Conservation (phyloP, 1,140 invertebrate species). For the Drosophila busckii region DNA sequence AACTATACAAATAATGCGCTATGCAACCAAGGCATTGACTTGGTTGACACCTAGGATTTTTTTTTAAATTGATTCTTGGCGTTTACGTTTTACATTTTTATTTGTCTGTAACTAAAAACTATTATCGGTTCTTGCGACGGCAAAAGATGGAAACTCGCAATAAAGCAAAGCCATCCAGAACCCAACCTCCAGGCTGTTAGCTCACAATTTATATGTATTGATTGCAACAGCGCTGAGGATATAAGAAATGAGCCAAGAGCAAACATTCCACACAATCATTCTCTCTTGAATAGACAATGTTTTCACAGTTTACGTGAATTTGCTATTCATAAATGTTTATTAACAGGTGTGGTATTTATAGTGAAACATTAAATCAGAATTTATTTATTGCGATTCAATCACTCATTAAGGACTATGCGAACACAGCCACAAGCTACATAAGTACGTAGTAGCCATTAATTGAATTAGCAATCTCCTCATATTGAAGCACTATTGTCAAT, state of each 20-base stretch:
- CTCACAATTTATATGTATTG: constrained; percentile 47
- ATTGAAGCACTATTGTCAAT: not conserved
- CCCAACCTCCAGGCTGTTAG: constrained; percentile 4
- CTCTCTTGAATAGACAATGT: constrained; percentile 18
- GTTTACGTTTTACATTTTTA: constrained; percentile 3
- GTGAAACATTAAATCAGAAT: too few relatives aligned
- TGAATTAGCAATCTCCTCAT: constrained; percentile 21
- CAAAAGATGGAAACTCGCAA: constrained; percentile 10
- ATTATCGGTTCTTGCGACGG: constrained; percentile 15
- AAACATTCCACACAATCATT: constrained; percentile 19
- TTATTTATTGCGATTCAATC: too few relatives aligned
- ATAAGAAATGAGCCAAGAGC: not conserved
- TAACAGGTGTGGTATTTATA: too few relatives aligned
- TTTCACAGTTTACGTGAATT: too few relatives aligned
- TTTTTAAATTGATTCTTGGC: constrained; percentile 1
- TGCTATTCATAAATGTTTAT: too few relatives aligned
- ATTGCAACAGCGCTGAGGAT: constrained; percentile 28
- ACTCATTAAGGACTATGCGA: constrained; percentile 2
- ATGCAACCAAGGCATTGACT: not conserved
- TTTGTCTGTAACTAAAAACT: constrained; percentile 30
- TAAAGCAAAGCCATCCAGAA: constrained; percentile 1
- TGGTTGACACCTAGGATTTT: constrained; percentile 12
- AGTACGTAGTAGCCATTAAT: constrained; percentile 11
- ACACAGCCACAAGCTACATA: constrained; percentile 12
- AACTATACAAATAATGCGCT: too few relatives aligned